Conservation (phyloP, 2,888 invertebrate species). For the Drosophila peninsularis region DNA sequence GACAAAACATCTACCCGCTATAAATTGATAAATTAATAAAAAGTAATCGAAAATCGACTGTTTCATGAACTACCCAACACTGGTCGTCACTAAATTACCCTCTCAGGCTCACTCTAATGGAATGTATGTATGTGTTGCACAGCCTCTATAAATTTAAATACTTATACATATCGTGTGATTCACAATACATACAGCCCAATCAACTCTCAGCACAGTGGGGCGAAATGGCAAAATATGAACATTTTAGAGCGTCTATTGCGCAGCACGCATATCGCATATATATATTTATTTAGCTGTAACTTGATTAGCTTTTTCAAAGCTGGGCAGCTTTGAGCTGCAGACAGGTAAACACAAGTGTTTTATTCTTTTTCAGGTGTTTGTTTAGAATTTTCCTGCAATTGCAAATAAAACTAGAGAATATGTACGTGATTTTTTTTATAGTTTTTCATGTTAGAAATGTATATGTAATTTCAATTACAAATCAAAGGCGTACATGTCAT, state of each 20-base stretch:
- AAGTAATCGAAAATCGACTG: background rate
- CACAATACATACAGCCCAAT: conserved; percentile 11
- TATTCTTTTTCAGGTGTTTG: background rate
- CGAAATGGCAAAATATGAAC: conserved; percentile 1
- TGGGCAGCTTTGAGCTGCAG: background rate
- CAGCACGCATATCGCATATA: conserved; percentile 40
- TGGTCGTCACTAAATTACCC: background rate
- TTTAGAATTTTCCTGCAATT: conserved; percentile 13
- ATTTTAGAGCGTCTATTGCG: conserved; percentile 51
- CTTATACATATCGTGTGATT: conserved; percentile 24
- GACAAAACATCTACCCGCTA: background rate
- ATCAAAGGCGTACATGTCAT: conserved; percentile 74
- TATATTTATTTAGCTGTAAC: conserved; percentile 14
- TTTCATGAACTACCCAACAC: conserved; percentile 19
- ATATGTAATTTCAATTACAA: conserved; percentile 77
- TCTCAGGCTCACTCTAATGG: conserved; percentile 13
- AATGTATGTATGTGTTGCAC: conserved; percentile 6
- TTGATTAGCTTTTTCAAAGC: conserved; percentile 5
- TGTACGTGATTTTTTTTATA: conserved; percentile 40
- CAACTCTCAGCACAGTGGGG: conserved; percentile 25
- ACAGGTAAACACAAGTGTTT: conserved; percentile 32
- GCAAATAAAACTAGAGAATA: conserved; percentile 35
- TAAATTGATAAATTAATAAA: background rate
- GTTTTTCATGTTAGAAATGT: conserved; percentile 75
- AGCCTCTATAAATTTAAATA: conserved; percentile 15